Evolutionary conservation across 2,888 invertebrate genomes (phyloP), one percentile per base, ranked within the genome.

Genomic region (Metellina segmentata): DNA sequence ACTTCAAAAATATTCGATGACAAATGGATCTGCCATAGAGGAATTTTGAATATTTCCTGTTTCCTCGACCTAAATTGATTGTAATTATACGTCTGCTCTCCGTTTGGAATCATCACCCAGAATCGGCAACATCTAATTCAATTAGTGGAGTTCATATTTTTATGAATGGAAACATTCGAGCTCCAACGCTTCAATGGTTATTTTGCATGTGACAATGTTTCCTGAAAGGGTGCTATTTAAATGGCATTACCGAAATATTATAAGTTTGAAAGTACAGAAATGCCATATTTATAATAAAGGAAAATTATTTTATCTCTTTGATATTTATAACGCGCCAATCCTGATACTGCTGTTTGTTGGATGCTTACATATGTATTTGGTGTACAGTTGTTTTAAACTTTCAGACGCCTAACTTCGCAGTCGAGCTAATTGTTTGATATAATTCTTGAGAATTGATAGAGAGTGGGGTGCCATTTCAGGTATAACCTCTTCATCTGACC

Each of bases 51-150:
- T 48, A 51, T 16, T 74, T 53, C 52, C 83, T 85, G 75, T 75
- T 85, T 85, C n/a, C 48, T 16, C n/a, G 9, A 75, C n/a, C 19
- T 34, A 85, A 85, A 85, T 85, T 85, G 85, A 51, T 85, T 75
- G 34, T 85, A 85, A 85, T 85, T 85, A 75, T 85, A 74, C 34
- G 11, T 34, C 53, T 34, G 52, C 85, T 34, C 48, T 34, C 34
- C 72, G 16, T 72, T 71, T 49, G 19, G 7, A 20, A 72, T 72
- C 61, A 61, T 61, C 16, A 52, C 72, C 19, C 48, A 48, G 51
- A 82, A 71, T 82, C 51, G 61, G 9, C 71, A 49, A 11, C 9
- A 16, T 4, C 82, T 8, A 71, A 82, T 51, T 49, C 48, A 71
- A 82, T 82, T 82, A 82, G 19, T 16, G 0, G 61, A 61, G 6